phyloP scores from a whole-genome alignment of 2,113 vertebrate genomes.

The Rattus rattus region DNA sequence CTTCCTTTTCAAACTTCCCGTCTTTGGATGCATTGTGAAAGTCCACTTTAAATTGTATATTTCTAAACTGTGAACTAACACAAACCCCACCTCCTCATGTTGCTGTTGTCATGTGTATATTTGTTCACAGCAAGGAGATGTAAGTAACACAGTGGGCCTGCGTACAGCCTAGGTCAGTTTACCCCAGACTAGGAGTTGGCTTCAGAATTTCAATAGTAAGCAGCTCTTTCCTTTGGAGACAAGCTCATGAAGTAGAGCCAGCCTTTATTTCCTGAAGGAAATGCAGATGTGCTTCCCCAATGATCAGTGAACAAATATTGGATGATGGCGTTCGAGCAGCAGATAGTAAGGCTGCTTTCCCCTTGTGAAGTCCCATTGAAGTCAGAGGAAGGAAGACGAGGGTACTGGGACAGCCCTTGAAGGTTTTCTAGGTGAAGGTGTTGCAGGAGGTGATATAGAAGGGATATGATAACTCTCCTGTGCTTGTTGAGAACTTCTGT shows the following conservation, averaged over 20 bases:
- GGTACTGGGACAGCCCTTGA: neutral
- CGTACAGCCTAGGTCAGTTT: neutral
- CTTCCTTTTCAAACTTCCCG: neutral
- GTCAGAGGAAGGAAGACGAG: neutral
- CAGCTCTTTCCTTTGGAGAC: neutral
- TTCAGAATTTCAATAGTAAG: neutral
- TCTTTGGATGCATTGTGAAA: neutral
- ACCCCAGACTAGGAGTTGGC: neutral
- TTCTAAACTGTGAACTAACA: no score
- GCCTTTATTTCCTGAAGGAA: conserved; percentile 20
- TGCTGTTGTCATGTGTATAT: neutral
- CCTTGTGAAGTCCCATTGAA: neutral
- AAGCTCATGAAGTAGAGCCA: neutral
- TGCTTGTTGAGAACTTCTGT: neutral
- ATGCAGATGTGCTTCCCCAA: neutral
- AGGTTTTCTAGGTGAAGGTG: neutral
- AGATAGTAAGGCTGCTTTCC: neutral
- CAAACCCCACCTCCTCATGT: accelerated
- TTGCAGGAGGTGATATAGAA: neutral
- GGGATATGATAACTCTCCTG: neutral
- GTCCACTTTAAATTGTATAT: neutral
- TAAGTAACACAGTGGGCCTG: neutral
- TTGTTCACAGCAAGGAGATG: neutral
- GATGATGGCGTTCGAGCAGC: neutral
- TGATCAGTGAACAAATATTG: conserved; percentile 7